These are phyloP conservation scores for Agonopterix alstromeriana DNA, from an alignment of 2,888 invertebrate species.

Conservation along the genomic window DNA sequence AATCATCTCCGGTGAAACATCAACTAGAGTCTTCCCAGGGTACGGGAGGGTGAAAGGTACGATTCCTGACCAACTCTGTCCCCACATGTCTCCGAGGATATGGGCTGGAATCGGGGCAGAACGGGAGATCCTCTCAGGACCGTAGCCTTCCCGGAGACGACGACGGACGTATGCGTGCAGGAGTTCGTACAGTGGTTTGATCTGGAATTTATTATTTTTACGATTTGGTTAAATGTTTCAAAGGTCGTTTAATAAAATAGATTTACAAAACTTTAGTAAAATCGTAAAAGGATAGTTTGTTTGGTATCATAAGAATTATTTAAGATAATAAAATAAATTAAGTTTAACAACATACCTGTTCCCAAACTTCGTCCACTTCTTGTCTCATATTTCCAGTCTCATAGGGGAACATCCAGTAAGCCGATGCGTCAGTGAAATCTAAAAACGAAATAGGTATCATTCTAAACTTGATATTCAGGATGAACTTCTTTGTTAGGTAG, in stretches of 20 bases:
- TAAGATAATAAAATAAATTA: too few species aligned
- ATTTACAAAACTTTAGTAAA: too few species aligned
- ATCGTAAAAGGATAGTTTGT: too few species aligned
- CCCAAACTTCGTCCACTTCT: constrained; percentile 90
- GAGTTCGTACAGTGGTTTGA: constrained; percentile 90
- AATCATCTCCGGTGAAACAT: constrained; percentile 89
- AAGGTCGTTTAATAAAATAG: too few species aligned
- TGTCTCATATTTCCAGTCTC: constrained; percentile 85
- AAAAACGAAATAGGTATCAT: constrained; percentile 20
- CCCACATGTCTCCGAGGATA: constrained; percentile 94
- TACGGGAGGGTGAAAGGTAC: constrained; percentile 89
- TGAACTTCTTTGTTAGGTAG: background rate
- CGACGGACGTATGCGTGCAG: constrained; percentile 93
- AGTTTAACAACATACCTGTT: constrained; percentile 60
- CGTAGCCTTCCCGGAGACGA: constrained; percentile 88
- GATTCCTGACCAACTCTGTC: constrained; percentile 90
- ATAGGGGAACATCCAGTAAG: constrained; percentile 93
- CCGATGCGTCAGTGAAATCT: constrained; percentile 93
- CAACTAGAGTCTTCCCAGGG: constrained; percentile 88
- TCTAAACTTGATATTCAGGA: background rate
- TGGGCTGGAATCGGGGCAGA: constrained; percentile 91
- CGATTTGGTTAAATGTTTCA: too few species aligned
- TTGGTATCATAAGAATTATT: too few species aligned
- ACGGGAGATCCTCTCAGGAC: constrained; percentile 86
- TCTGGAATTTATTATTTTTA: constrained; percentile 34